Evolutionary conservation across 2,888 invertebrate genomes (phyloP), one percentile per base, ranked within the genome.

Genomic region (Imbricaverruca yamaguchii): DNA sequence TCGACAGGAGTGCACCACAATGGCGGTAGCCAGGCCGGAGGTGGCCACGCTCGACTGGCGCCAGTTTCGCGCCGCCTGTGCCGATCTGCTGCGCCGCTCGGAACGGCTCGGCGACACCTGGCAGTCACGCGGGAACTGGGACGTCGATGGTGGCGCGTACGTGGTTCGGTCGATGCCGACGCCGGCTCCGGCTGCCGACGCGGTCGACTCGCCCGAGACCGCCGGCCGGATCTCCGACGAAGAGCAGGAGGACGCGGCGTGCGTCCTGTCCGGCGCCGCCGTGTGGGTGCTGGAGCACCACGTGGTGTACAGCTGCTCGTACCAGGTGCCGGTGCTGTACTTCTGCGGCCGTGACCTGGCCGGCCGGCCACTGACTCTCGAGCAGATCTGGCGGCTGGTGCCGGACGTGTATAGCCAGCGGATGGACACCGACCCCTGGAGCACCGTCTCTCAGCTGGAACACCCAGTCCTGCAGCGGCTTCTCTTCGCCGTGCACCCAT

Each of bases 401-500:
- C 74, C 74, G 10, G 74, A 13, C 18, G 53, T 21, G 21, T 53
- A 81, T 74, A 69, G 78, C 21, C 81, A 80, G 39, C 82, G 81
- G 56, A 80, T 83, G 57, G 21, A 39, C 6, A 15, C 23, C 3
- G 80, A 81, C 15, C 80, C 81, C 56, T 82, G 83, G 82, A 80
- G 81, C 25, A 69, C 81, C 8, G 57, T 83, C 15, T 82, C 83
- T 8, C 82, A 82, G 69, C 57, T 80, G 10, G 83, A 83, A 55
- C 83, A 83, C 80, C 83, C 83, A 13, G 78, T 82, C 18, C 82
- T 82, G 55, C 82, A 82, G 23, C 61, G 81, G 80, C 83, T 82
- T 0, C 81, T 80, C 23, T 82, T 80, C 78, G 82, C 80, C 13
- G 79, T 83, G n/a, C 83, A 83, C 63, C 83, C 83, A 11, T 83